These are phyloP conservation scores for Hedychridium roseum DNA, from an alignment of 2,888 invertebrate genomes.

Conservation along the genomic window DNA sequence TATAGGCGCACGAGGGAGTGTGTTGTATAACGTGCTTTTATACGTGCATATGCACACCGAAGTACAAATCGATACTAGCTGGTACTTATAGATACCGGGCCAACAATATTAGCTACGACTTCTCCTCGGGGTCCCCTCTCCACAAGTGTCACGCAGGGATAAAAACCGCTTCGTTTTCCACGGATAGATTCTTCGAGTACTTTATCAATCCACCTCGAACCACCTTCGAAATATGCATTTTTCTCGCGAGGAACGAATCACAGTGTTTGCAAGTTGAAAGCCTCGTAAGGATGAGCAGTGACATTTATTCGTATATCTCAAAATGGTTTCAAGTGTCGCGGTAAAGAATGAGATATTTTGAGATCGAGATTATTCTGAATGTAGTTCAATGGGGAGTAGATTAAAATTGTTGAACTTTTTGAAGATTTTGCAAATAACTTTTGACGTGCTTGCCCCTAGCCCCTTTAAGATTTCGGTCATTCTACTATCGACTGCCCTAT, in stretches of 20 bases:
- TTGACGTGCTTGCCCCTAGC: too few relatives aligned
- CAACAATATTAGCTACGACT: conserved; percentile 21
- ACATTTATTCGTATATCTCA: neutral
- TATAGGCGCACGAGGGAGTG: neutral
- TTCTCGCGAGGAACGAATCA: too few relatives aligned
- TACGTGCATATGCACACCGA: conserved; percentile 11
- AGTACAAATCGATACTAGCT: conserved; percentile 30
- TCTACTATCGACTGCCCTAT: conserved; percentile 35
- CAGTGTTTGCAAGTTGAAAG: too few relatives aligned
- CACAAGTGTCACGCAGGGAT: conserved; percentile 4
- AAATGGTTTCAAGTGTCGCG: neutral
- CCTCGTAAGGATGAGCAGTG: too few relatives aligned
- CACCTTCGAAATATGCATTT: too few relatives aligned
- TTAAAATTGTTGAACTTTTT: too few relatives aligned
- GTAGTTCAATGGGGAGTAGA: too few relatives aligned
- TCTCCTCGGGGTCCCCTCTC: neutral
- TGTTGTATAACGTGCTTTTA: conserved; percentile 6
- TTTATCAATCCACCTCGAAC: too few relatives aligned
- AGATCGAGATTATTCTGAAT: neutral
- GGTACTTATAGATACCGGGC: conserved; percentile 23
- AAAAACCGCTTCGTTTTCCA: too few relatives aligned
- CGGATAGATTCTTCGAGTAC: too few relatives aligned
- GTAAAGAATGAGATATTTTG: neutral
- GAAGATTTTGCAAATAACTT: too few relatives aligned
- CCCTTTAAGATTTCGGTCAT: conserved; percentile 17